Evolutionary conservation across 2,888 invertebrate genomes (phyloP).

Genomic region (Callyntrura sp.): DNA sequence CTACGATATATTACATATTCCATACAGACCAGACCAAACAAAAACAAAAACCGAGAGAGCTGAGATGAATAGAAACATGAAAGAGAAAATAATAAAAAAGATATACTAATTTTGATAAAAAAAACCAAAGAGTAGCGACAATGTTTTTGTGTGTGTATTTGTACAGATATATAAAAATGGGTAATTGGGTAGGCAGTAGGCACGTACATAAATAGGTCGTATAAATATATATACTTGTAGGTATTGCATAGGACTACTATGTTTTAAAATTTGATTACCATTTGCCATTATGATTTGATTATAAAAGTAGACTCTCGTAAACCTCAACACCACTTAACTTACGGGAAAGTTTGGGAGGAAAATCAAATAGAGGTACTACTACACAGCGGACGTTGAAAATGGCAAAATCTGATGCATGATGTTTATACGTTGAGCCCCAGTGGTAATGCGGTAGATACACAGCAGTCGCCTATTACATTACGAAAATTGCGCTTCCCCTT

Average conservation of each 20-base stretch:
- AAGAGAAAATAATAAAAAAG: slow-evolving; percentile 31
- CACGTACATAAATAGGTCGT: neutral
- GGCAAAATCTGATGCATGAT: too few relatives aligned
- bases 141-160: slow-evolving; percentile 30
- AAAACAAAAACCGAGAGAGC: slow-evolving; percentile 68
- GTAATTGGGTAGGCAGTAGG: neutral
- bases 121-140: neutral
- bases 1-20: slow-evolving; percentile 21
- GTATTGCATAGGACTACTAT: neutral
- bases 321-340: too few relatives aligned
- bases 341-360: too few relatives aligned
- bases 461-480: too few relatives aligned
- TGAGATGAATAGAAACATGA: slow-evolving; percentile 58
- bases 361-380: too few relatives aligned
- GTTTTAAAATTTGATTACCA: too few relatives aligned
- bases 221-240: neutral
- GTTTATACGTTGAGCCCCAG: too few relatives aligned
- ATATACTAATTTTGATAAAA: slow-evolving; percentile 67
- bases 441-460: too few relatives aligned
- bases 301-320: neutral
- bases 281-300: too few relatives aligned
- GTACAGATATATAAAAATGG: neutral
- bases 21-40: slow-evolving; percentile 57
- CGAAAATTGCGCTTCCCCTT: too few relatives aligned
- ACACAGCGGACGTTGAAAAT: too few relatives aligned